Evolutionary conservation across 2,113 vertebrate species (phyloP), one percentile per base, ranked within the genome.

Genomic region (Cichladusa arquata): DNA sequence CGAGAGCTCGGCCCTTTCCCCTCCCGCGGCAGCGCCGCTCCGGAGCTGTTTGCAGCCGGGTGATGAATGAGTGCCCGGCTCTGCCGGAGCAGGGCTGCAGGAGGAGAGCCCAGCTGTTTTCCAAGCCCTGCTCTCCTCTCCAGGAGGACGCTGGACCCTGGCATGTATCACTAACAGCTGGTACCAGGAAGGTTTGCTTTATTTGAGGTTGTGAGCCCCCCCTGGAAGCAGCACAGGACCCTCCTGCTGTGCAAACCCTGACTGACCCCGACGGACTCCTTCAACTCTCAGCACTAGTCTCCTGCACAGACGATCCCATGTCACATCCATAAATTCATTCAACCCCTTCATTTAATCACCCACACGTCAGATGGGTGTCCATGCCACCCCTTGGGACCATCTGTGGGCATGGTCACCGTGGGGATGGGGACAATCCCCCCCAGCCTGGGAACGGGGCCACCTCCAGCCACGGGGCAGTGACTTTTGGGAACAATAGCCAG

Each of bases 331-430:
- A 5, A 17, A 82, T 10, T 11, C 23, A 17, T 47, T 34, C 28
- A 3, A 50, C 9, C 11, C 60, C 31, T 66, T 34, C 50, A 17
- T 51, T 17, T 51, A 11, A 42, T 36, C 22, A 12, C 81, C 11
- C 69, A 23, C 28, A 26, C 8, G 23, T 56, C 5, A 2, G 22
- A 14, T 14, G 34, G 47, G 25, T n/a, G n/a, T 38, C 50, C 2
- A 0, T 18, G 50, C 10, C 5, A 4, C 5, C 40, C 20, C 26
- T 16, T 19, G 34, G 38, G 44, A 36, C n/a, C 20, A 5, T 5
- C 48, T 12, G 2, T 3, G 4, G 50, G n/a, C 62, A 34, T 0
- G 25, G 54, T 31, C 12, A 60, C 47, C 42, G 2, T 7, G 2
- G 8, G 0, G 3, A 54, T 8, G 15, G 33, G 23, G 33, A 58